Evolutionary conservation across 1,140 invertebrate species (phyloP).

Genomic region (Thaumatotibia leucotreta): DNA sequence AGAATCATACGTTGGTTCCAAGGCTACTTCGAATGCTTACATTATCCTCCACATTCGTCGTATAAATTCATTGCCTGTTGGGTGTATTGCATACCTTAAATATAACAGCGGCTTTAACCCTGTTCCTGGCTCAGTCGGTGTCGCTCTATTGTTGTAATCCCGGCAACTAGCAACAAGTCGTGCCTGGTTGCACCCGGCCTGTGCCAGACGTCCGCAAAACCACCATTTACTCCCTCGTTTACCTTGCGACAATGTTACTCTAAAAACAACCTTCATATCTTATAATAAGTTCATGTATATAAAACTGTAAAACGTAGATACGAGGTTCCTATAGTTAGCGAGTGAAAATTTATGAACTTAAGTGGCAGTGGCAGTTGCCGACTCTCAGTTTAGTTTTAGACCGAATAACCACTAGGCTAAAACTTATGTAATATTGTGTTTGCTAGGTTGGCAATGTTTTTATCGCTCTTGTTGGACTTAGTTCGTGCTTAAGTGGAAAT

Average conservation of each 20-base stretch:
- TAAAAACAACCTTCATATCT: background rate
- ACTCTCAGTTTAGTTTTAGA: background rate
- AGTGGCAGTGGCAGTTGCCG: background rate
- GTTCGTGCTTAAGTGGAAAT: background rate
- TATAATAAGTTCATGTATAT: background rate
- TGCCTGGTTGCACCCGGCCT: background rate
- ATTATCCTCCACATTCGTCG: too few species aligned
- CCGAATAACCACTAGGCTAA: constrained; percentile 11
- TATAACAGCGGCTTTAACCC: background rate
- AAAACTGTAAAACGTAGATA: background rate
- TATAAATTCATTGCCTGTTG: too few species aligned
- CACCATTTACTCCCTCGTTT: background rate
- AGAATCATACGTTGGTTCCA: too few species aligned
- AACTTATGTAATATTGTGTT: constrained; percentile 10
- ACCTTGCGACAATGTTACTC: background rate
- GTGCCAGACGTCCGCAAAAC: background rate
- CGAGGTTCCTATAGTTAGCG: background rate
- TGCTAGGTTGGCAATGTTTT: constrained; percentile 4
- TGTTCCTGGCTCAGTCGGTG: background rate
- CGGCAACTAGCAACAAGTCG: constrained; percentile 1
- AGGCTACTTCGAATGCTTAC: too few species aligned
- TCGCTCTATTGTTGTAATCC: background rate
- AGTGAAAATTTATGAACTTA: constrained; percentile 1
- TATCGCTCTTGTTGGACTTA: constrained; percentile 2
- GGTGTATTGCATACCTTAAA: background rate